These are phyloP conservation scores for Apodemia mormo DNA, from an alignment of 2,888 invertebrate species.

Conservation along the genomic window DNA sequence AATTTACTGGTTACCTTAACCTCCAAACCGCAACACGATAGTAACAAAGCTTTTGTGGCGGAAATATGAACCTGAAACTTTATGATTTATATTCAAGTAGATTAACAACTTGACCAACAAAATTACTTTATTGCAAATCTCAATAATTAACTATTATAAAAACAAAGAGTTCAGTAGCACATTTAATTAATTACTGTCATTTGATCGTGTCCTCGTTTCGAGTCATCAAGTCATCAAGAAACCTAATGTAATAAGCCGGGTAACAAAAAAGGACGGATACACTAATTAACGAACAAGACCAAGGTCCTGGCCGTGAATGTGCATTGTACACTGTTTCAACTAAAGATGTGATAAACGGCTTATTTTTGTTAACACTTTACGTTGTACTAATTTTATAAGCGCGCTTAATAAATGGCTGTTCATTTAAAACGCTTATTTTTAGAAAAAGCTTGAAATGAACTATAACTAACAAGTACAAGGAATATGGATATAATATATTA, in stretches of 20 bases:
- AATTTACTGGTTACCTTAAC: neutral
- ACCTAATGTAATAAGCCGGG: conserved; percentile 69
- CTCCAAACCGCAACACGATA: neutral
- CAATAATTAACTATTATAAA: neutral
- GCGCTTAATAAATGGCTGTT: no score
- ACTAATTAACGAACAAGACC: conserved; percentile 71
- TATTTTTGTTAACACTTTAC: no score
- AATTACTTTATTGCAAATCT: neutral
- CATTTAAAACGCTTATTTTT: no score
- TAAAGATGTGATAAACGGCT: no score
- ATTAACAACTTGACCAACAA: no score
- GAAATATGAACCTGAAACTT: no score
- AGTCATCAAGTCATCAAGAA: conserved; percentile 61
- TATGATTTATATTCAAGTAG: no score
- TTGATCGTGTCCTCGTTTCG: conserved; percentile 55
- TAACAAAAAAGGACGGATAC: conserved; percentile 73
- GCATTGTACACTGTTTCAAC: neutral
- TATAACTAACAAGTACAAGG: no score
- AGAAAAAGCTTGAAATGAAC: no score
- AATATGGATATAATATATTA: no score
- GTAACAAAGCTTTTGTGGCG: neutral
- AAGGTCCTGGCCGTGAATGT: conserved; percentile 62
- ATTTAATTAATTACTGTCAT: conserved; percentile 51
- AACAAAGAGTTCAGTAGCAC: conserved; percentile 45
- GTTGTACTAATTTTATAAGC: no score